A percentile compares a stretch with the other conserved stretches of the same genome.
phyloP scores from a whole-genome alignment of 2,888 invertebrate species.

The Iselma pallidipennis region DNA sequence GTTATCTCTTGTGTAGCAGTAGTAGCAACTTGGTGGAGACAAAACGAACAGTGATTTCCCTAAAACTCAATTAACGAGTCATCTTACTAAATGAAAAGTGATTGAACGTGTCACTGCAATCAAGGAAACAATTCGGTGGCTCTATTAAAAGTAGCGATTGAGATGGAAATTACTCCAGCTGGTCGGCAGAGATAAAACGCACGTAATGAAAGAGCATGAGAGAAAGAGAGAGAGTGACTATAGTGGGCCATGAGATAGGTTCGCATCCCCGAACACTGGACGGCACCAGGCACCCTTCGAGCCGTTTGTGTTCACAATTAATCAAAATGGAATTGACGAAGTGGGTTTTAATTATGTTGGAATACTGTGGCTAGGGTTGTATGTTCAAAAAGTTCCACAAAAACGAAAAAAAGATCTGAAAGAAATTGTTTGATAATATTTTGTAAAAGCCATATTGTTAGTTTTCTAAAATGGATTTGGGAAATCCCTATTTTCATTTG shows the following conservation, averaged over 20 bases:
- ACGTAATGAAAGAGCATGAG: background rate
- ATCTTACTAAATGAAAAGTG: constrained; percentile 58
- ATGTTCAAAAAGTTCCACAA: background rate
- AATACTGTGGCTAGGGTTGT: constrained; percentile 34
- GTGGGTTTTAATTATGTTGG: constrained; percentile 55
- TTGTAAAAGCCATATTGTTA: too few relatives aligned
- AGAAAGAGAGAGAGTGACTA: constrained; percentile 32
- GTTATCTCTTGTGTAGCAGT: constrained; percentile 46
- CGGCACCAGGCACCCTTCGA: constrained; percentile 37
- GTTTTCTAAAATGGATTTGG: background rate
- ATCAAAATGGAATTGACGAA: constrained; percentile 57
- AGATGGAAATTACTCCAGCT: constrained; percentile 58
- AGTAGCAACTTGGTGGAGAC: constrained; percentile 41
- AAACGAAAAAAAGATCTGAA: background rate
- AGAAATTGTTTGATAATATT: background rate
- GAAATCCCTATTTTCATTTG: background rate
- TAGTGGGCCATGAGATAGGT: constrained; percentile 45
- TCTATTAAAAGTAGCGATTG: constrained; percentile 59
- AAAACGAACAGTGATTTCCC: constrained; percentile 49
- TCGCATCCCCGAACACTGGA: constrained; percentile 24
- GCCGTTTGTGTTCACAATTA: constrained; percentile 54
- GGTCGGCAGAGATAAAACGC: constrained; percentile 55
- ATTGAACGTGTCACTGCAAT: constrained; percentile 58
- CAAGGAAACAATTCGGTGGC: constrained; percentile 56
- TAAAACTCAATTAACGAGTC: constrained; percentile 57